A percentile compares a stretch with the other conserved stretches of the same genome.
These are phyloP conservation scores for Cliona cf. orientalis DNA, from an alignment of 37 sponge, comb jelly and placozoan genomes.

Conservation along the genomic window DNA sequence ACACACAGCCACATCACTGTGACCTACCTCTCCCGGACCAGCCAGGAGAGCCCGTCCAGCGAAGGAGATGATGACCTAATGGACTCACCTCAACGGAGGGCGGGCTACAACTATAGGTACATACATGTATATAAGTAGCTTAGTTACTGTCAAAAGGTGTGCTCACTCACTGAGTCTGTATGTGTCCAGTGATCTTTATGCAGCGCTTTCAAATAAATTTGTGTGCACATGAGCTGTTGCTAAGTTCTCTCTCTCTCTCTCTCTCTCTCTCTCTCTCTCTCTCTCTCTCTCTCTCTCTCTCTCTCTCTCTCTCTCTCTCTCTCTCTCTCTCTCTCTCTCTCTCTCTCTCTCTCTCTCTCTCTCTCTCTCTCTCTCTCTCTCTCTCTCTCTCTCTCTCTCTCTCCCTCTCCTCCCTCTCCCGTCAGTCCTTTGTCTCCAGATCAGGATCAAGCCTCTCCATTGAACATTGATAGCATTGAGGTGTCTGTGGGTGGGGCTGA, in stretches of 20 bases:
- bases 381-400: not conserved
- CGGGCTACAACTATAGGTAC: not conserved
- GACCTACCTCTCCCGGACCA: constrained; percentile 8
- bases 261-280: constrained; percentile 31
- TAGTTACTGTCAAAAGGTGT: not conserved
- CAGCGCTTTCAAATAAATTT: constrained; percentile 1
- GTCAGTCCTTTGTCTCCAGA: constrained; percentile 4
- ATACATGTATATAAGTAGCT: not conserved
- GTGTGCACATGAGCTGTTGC: no score
- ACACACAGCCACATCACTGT: constrained; percentile 34
- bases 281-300: constrained; percentile 49
- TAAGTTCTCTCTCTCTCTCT: constrained; percentile 13
- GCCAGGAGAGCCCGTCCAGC: not conserved
- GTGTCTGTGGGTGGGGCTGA: not conserved
- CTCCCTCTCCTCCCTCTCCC: not conserved
- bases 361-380: not conserved
- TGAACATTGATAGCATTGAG: constrained; percentile 7
- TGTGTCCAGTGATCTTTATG: not conserved
- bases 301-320: constrained; percentile 18
- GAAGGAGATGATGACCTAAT: constrained; percentile 17
- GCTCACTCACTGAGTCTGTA: not conserved
- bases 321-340: constrained; percentile 5
- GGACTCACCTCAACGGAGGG: not conserved
- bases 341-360: not conserved
- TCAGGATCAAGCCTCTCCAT: not conserved